phyloP scores from a whole-genome alignment of 35 echinoderm and acorn worm genomes.

The Heliocidaris erythrogramma region DNA sequence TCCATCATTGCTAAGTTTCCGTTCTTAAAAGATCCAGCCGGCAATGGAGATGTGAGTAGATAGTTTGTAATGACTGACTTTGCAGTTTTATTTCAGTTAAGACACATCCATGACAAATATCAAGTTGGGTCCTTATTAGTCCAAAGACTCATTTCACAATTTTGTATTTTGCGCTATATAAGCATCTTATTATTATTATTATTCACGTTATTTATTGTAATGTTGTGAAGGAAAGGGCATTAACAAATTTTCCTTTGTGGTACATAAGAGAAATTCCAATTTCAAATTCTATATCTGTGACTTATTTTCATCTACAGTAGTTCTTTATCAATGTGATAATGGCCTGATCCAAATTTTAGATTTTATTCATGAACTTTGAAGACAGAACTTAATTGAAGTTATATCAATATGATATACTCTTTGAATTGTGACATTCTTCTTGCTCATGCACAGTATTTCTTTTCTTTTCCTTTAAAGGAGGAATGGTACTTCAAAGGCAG shows the following conservation, averaged over 20 bases:
- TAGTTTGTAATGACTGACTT: not conserved
- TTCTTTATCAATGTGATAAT: not conserved
- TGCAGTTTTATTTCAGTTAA: not conserved
- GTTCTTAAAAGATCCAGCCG: slow-evolving; percentile 18
- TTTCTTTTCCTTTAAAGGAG: slow-evolving; percentile 2
- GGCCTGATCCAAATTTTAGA: not conserved
- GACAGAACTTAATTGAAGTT: not conserved
- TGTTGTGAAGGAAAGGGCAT: no score
- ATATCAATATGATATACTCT: not conserved
- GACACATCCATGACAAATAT: no score
- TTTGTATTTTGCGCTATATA: no score
- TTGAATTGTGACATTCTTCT: not conserved
- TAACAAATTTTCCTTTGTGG: no score
- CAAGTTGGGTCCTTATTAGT: no score
- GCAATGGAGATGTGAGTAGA: slow-evolving; percentile 22
- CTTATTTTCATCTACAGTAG: no score
- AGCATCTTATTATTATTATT: no score
- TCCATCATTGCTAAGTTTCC: slow-evolving; percentile 13
- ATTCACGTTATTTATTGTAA: no score
- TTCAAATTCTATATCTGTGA: no score
- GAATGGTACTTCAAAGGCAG: slow-evolving; percentile 26
- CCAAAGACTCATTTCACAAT: no score
- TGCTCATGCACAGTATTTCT: slow-evolving; percentile 4
- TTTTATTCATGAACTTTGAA: not conserved
- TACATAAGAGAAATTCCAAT: no score